Conservation (phyloP, 1,140 invertebrate species). For the Zaprionus camerounensis region DNA sequence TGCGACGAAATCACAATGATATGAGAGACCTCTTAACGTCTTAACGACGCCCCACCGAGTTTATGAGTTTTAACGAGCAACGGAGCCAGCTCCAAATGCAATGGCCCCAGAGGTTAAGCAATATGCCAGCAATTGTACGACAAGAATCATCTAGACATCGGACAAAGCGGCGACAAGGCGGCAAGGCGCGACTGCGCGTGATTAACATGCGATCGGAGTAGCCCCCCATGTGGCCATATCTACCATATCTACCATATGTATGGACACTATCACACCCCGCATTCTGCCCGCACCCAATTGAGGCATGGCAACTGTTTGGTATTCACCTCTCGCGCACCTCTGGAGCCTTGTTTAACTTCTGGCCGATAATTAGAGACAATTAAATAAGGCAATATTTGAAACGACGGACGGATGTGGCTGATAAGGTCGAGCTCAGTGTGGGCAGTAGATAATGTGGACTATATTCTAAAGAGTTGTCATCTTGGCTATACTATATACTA, state of each 20-base stretch:
- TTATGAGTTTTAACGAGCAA: not conserved
- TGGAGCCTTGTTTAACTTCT: conserved; percentile 1
- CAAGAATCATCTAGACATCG: conserved; percentile 2
- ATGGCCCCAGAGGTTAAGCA: not conserved
- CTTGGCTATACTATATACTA: too few species aligned
- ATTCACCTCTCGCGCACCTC: not conserved
- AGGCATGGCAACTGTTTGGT: not conserved
- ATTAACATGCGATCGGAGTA: not conserved
- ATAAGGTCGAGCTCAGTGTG: not conserved
- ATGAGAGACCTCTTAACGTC: conserved; percentile 1
- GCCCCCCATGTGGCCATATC: not conserved
- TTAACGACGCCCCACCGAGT: not conserved
- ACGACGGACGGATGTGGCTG: not conserved
- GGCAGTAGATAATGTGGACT: not conserved
- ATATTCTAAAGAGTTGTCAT: too few species aligned
- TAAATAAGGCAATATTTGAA: not conserved
- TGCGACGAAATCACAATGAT: conserved; percentile 11
- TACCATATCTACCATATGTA: not conserved
- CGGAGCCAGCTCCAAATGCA: not conserved
- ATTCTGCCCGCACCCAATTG: not conserved
- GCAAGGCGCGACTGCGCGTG: not conserved
- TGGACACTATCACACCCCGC: not conserved
- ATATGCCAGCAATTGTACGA: not conserved
- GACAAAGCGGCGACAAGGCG: not conserved
- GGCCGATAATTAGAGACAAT: not conserved